Evolutionary conservation across 2,113 vertebrate genomes (phyloP).

Genomic region (Malurus elegans): DNA sequence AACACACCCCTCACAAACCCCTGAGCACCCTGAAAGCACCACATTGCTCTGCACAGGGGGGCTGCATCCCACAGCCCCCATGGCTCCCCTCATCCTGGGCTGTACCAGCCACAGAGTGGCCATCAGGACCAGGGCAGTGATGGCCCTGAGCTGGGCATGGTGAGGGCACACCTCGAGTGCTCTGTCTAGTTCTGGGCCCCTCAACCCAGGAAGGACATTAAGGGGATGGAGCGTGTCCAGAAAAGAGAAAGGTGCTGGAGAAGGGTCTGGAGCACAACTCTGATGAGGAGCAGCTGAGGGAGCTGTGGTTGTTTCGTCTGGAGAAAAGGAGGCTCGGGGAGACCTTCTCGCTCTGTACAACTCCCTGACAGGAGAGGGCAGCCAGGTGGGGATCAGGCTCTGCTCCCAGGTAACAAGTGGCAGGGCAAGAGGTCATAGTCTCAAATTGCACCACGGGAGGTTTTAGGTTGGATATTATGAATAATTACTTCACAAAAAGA

Average conservation of each 20-base stretch:
- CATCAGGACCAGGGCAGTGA: neutral
- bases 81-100: neutral
- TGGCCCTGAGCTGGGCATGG: neutral
- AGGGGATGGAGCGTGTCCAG: neutral
- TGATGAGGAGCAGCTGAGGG: neutral
- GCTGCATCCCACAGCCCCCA: neutral
- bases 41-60: neutral
- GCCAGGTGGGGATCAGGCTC: neutral
- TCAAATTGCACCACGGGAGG: neutral
- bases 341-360: rapidly evolving
- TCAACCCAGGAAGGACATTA: neutral
- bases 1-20: neutral
- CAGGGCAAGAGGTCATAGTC: neutral
- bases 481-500: neutral
- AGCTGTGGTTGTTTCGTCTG: neutral
- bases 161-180: neutral
- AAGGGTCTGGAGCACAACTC: neutral
- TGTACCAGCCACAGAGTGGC: too few species aligned
- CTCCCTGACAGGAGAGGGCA: neutral
- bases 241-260: neutral
- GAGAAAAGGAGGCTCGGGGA: neutral
- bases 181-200: neutral
- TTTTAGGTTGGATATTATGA: neutral
- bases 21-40: rapidly evolving
- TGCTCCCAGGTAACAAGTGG: rapidly evolving